Evolutionary conservation across 2,888 invertebrate species (phyloP), one percentile per base, ranked within the genome.

Genomic region (Agonopterix alstromeriana): DNA sequence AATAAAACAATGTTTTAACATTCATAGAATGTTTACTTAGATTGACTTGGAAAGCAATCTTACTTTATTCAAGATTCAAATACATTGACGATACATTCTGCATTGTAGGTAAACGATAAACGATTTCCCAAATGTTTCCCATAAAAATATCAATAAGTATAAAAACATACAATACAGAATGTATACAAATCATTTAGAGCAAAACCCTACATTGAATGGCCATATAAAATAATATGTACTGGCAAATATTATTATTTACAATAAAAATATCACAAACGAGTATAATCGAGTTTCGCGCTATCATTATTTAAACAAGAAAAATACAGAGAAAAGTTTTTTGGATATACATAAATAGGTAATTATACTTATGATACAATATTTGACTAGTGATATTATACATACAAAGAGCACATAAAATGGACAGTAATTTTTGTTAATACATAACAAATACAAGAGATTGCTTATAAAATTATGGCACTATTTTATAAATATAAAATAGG

Each of bases 11-110:
- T 27, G 12, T 47, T 17, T 35, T 63, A 55, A 80, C 84, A 86
- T 87, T 86, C 85, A 86, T 82, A 80, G 84, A 86, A 87, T 85
- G 87, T 80, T 86, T 81, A 82, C 61, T 82, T 69, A 75, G 77
- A 82, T 82, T 78, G 74, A 66, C 65, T 74, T 60, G 57, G 69
- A 61, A 73, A 78, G 71, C 77, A 81, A 82, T 79, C 80, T 67
- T 70, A 72, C 65, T 70, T 60, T 59, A 67, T 68, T 63, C 64
- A 67, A 62, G 61, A 60, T 66, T 59, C 63, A 65, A 59, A 59
- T 54, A 42, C 54, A 27, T 56, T 58, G 62, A 67, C 64, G 47
- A 68, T 69, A 62, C 71, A 76, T 73, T 73, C 70, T 67, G 70
- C 52, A 56, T 60, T 57, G 63, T 54, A 53, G 50, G 41, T 53